phyloP scores from a whole-genome alignment of 2,797 vertebrate species.

The Epinephelus awoara region DNA sequence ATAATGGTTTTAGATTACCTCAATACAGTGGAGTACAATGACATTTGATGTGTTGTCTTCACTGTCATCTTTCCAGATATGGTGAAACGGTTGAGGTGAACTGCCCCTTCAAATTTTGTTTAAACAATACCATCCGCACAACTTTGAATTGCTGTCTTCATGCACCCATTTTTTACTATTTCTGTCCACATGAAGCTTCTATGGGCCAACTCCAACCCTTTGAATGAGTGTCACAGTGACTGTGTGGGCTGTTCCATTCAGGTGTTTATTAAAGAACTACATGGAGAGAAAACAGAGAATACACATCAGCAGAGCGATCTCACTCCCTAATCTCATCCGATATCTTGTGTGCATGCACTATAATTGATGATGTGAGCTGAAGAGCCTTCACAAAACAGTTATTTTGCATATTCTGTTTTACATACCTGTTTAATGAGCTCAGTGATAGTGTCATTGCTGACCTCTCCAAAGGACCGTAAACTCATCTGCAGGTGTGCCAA shows the following conservation, averaged over 20 bases:
- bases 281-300: constrained; percentile 28
- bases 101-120: neutral
- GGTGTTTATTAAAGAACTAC: constrained; percentile 41
- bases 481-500: constrained; percentile 44
- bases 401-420: neutral
- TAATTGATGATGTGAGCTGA: neutral
- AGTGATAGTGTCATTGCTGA: constrained; percentile 52
- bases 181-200: constrained; percentile 18
- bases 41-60: neutral
- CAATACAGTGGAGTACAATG: neutral
- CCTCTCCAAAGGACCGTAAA: neutral
- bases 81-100: neutral
- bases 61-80: neutral
- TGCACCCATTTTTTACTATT: neutral
- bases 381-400: neutral
- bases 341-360: no score
- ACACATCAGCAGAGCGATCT: neutral
- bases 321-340: neutral
- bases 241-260: constrained; percentile 24
- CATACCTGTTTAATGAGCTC: constrained; percentile 51
- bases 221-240: constrained; percentile 33
- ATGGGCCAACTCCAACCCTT: neutral
- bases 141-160: neutral
- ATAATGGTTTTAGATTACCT: neutral
- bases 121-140: neutral